Percentiles rank a stretch among this genome's conserved stretches.
Conservation (phyloP, 2,888 invertebrate species). For the Proisotoma minuta region DNA sequence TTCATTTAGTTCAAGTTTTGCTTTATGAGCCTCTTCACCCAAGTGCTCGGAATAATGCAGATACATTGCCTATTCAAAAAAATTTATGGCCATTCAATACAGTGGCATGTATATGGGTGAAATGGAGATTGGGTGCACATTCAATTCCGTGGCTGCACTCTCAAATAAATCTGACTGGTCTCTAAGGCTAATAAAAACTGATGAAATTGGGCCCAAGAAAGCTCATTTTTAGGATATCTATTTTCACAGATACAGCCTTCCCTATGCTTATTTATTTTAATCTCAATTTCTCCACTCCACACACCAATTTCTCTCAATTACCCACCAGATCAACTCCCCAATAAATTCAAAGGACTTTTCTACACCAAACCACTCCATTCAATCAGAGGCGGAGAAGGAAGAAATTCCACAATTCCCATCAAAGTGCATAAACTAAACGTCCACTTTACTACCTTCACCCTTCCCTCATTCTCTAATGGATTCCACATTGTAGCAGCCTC, state of each 20-base stretch:
- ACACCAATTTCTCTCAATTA: constrained; percentile 1
- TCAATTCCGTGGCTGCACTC: constrained; percentile 8
- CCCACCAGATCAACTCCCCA: not conserved
- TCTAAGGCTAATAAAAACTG: constrained; percentile 13
- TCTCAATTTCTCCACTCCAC: not conserved
- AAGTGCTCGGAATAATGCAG: constrained; percentile 20
- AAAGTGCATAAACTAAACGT: too few species aligned
- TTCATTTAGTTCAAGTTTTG: constrained; percentile 17
- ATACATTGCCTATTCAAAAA: constrained; percentile 25
- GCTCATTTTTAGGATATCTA: not conserved
- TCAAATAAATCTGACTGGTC: constrained; percentile 10
- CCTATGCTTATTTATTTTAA: constrained; percentile 1
- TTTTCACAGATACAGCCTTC: not conserved
- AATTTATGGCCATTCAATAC: constrained; percentile 16
- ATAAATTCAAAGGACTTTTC: not conserved
- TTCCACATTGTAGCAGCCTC: not conserved
- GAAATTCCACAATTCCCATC: too few species aligned
- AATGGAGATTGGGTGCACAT: not conserved
- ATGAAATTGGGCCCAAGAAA: constrained; percentile 11
- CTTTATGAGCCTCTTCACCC: constrained; percentile 17
- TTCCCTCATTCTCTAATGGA: not conserved
- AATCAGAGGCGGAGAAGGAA: too few species aligned
- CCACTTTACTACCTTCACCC: too few species aligned
- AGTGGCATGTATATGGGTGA: not conserved
- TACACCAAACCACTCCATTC: too few species aligned